Base-by-base conservation (phyloP, 1,140 invertebrate species). In the Acromyrmex heyeri region DNA sequence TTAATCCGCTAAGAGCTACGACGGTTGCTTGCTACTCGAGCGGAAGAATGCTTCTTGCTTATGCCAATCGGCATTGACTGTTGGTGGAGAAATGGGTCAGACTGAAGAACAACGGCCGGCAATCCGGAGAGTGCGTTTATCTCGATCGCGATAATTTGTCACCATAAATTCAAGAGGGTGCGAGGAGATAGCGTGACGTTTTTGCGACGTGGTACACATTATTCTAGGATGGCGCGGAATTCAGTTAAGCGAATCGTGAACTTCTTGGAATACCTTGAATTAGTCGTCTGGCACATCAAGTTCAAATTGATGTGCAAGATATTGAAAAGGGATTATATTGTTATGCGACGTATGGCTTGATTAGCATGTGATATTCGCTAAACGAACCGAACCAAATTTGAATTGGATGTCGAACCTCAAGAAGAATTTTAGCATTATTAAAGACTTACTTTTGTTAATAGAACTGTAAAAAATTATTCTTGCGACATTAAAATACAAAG, bases 11-110 rank as follows among this genome's bases (percentile, higher is more conserved):
- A 75, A 75, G 79, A 83, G 69, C 67, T 73, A 73, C 79, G 65
- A 70, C 34, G 53, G 24, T 73, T 48, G 55, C 67, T 70, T 59
- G 67, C 79, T 38, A 75, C 69, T 75, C 69, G 69, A 73, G 79
- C 79, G 69, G 79, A 83, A 83, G 79, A 83, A 61, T 34, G 79
- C 24, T 61, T 34, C 69, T 61, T 38, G 38, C 55, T 75, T 83
- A 73, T 73, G 79, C 55, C 79, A 73, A 83, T 83, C 79, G 79
- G 38, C 79, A 83, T 83, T 83, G 79, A 83, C 79, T 83, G 79
- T 34, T 61, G 67, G 55, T 44, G 18, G 38, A 61, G 79, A 83
- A 83, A 61, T 61, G 44, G 55, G 69, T 72, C 69, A 73, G 24
- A 10, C 12, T 38, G 38, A 61, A 34, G 69, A 75, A 55, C 21